phyloP scores from a whole-genome alignment of 1,140 invertebrate genomes.

The Lordiphosa stackelbergi region DNA sequence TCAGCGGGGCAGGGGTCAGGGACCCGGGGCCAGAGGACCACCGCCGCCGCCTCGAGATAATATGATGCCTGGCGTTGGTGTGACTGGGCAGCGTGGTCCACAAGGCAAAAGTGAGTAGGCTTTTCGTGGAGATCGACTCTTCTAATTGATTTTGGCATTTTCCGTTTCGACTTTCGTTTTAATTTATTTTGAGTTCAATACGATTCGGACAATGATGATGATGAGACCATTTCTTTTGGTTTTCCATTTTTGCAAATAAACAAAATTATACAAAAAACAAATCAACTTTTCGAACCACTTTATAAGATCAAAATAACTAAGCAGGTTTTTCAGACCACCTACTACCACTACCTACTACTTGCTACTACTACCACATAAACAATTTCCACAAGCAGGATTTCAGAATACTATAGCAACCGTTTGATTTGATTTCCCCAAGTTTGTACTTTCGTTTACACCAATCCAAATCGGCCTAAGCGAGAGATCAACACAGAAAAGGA shows the following conservation, averaged over 20 bases:
- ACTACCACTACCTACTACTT: conserved; percentile 20
- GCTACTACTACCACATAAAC: conserved; percentile 6
- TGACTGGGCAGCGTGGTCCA: conserved; percentile 66
- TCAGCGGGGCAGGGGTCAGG: conserved; percentile 79
- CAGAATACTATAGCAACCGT: conserved; percentile 16
- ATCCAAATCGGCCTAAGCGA: conserved; percentile 28
- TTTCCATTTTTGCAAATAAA: conserved; percentile 22
- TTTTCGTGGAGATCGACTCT: conserved; percentile 35
- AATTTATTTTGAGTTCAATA: conserved; percentile 41
- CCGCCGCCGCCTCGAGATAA: conserved; percentile 88
- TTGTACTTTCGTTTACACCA: conserved; percentile 6
- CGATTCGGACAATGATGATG: conserved; percentile 17
- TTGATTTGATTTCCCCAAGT: not conserved
- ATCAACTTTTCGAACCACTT: conserved; percentile 46
- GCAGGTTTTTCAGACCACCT: conserved; percentile 66
- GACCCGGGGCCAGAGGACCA: conserved; percentile 86
- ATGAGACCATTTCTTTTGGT: conserved; percentile 15
- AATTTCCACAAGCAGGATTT: conserved; percentile 59
- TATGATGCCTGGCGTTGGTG: conserved; percentile 77
- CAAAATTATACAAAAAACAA: conserved; percentile 41
- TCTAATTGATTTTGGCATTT: conserved; percentile 40
- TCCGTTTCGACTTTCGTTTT: conserved; percentile 39
- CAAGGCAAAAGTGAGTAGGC: conserved; percentile 74
- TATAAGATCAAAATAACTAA: conserved; percentile 58
- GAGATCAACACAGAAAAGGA: conserved; percentile 31